These are phyloP conservation scores for Notodonta ziczac DNA, from an alignment of 2,888 invertebrate genomes.

Conservation along the genomic window DNA sequence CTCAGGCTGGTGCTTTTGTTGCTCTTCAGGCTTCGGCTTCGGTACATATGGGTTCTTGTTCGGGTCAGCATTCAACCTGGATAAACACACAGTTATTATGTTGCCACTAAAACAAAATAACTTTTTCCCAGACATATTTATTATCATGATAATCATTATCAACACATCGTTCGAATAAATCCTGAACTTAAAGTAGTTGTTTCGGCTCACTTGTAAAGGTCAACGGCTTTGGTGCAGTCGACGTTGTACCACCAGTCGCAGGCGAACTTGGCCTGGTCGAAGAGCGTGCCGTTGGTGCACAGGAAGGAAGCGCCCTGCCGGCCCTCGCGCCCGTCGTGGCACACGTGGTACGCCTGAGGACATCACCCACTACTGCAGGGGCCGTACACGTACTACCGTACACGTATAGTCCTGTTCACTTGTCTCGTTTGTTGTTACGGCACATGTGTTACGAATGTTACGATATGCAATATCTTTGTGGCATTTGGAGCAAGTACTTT, in stretches of 20 bases:
- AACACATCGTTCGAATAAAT: too few relatives aligned
- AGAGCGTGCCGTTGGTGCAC: constrained; percentile 94
- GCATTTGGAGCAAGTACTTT: too few relatives aligned
- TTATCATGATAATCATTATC: too few relatives aligned
- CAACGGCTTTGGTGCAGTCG: constrained; percentile 90
- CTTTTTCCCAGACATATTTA: too few relatives aligned
- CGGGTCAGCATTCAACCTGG: constrained; percentile 92
- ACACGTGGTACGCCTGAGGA: constrained; percentile 92
- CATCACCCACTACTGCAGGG: too few relatives aligned
- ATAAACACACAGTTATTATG: neutral
- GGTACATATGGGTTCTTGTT: constrained; percentile 92
- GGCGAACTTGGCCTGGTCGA: constrained; percentile 93
- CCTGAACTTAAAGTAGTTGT: neutral
- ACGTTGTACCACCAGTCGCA: constrained; percentile 98
- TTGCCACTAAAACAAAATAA: neutral
- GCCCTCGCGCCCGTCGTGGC: constrained; percentile 94
- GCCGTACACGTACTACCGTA: too few relatives aligned
- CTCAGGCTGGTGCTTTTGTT: constrained; percentile 49
- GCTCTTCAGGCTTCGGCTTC: constrained; percentile 86
- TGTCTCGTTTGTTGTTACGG: too few relatives aligned
- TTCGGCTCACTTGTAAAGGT: constrained; percentile 87
- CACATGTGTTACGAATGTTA: too few relatives aligned
- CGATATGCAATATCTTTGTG: too few relatives aligned
- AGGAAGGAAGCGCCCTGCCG: constrained; percentile 93
- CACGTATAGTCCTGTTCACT: too few relatives aligned